phyloP scores from a whole-genome alignment of 1,140 invertebrate species.

The Dysdera silvatica region DNA sequence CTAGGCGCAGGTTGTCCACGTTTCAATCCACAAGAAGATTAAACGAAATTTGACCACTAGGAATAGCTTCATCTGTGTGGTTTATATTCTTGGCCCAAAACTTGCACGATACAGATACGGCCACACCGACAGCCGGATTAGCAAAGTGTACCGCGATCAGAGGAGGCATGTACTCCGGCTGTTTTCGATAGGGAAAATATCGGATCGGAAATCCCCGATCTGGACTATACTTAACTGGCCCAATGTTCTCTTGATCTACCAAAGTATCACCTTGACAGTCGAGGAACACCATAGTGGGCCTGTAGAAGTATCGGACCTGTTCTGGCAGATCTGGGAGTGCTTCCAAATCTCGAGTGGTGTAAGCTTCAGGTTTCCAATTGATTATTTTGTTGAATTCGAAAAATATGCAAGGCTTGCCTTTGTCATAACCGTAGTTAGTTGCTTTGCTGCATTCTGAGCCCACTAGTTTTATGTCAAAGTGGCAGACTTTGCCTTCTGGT shows the following conservation, averaged over 20 bases:
- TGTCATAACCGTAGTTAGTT: slow-evolving; percentile 32
- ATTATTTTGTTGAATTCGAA: slow-evolving; percentile 31
- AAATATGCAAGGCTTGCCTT: slow-evolving; percentile 33
- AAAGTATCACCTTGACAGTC: slow-evolving; percentile 32
- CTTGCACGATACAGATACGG: slow-evolving; percentile 33
- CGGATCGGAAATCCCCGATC: slow-evolving; percentile 30
- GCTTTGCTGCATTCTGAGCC: slow-evolving; percentile 25
- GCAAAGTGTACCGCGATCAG: slow-evolving; percentile 28
- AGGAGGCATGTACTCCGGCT: slow-evolving; percentile 30
- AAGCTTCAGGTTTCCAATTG: slow-evolving; percentile 28
- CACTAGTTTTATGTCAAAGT: slow-evolving; percentile 21
- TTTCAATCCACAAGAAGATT: slow-evolving; percentile 32
- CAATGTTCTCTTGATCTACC: slow-evolving; percentile 32
- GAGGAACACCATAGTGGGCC: slow-evolving; percentile 25
- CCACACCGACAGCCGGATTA: slow-evolving; percentile 29
- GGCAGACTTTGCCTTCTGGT: slow-evolving; percentile 13
- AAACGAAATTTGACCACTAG: slow-evolving; percentile 29
- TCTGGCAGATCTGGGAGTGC: slow-evolving; percentile 7
- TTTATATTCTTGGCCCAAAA: slow-evolving; percentile 33
- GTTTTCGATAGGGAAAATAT: slow-evolving; percentile 25
- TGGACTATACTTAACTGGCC: slow-evolving; percentile 26
- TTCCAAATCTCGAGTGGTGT: slow-evolving; percentile 47
- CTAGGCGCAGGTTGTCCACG: too few relatives aligned
- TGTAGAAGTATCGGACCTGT: not conserved
- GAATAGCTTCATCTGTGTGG: slow-evolving; percentile 27